Evolutionary conservation across 2,797 vertebrate genomes (phyloP), one percentile per base, ranked within the genome.

Genomic region (Pantherophis vulpinus): DNA sequence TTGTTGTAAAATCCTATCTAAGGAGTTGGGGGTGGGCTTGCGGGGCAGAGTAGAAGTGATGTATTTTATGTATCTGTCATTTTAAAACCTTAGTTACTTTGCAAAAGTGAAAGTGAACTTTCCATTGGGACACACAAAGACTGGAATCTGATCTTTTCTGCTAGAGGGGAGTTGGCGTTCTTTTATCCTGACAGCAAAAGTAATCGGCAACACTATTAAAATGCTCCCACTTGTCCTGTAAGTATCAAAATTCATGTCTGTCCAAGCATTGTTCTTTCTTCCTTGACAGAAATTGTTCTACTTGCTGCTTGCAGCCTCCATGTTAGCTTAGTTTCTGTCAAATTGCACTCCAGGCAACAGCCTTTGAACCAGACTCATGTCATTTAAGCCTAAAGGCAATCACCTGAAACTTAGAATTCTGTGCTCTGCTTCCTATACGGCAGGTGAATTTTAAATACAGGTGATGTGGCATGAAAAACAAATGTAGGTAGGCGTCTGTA

Each of bases 311-410:
- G 37, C 92, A 51, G 8, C 18, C 29, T 32, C 27, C 51, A 58
- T 91, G 89, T 0, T 0, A 92, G 25, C 37, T 56, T 54, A 37
- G 3, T 74, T 61, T 42, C 66, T 54, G 54, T 66, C 32, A 27
- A 87, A 91, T 60, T 70, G 7, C 0, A 23, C 56, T 4, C 20
- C 58, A n/a, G 90, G 63, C 79, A 63, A 42, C 29, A 29, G 37
- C 23, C 90, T 94, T 91, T 91, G 90, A 89, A 54, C 9, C 27
- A 51, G 14, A 86, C 58, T 27, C 27, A 63, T 37, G 51, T 86
- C 89, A 91, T 60, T 94, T 94, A 91, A 91, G 90, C 54, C 58
- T 94, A 61, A 51, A 87, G 60, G 60, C 25, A 61, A 87, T 60
- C 42, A 66, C 12, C 59, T 42, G 42, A 87, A 56, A 61, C n/a